A percentile compares a stretch with the other conserved stretches of the same genome.
Conservation (phyloP, 1,140 invertebrate species). For the Triops longicaudatus region DNA sequence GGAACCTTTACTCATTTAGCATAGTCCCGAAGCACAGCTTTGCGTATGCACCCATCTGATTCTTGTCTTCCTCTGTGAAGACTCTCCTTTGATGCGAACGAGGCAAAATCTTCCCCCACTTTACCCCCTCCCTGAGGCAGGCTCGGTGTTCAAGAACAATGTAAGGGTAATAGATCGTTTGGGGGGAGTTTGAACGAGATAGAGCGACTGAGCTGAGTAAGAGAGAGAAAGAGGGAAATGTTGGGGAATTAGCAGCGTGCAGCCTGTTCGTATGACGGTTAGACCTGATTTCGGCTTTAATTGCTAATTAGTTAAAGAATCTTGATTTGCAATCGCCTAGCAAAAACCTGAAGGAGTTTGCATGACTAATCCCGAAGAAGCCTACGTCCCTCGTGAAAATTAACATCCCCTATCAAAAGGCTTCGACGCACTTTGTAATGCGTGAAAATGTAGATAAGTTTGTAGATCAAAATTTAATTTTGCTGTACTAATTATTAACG, state of each 20-base stretch:
- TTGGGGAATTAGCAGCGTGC: background rate
- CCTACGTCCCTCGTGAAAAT: too few relatives aligned
- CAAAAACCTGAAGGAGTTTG: too few relatives aligned
- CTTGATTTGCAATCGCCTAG: too few relatives aligned
- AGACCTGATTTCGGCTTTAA: background rate
- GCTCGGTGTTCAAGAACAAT: slow-evolving; percentile 1
- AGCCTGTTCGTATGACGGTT: background rate
- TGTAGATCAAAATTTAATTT: too few relatives aligned
- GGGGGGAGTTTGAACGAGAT: background rate
- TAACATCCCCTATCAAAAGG: too few relatives aligned
- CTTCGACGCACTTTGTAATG: too few relatives aligned
- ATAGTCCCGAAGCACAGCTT: slow-evolving; percentile 11
- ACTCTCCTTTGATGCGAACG: background rate
- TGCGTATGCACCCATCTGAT: background rate
- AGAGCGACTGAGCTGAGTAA: too few relatives aligned
- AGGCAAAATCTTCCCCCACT: background rate
- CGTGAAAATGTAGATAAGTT: too few relatives aligned
- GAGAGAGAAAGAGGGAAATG: background rate
- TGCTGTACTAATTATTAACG: too few relatives aligned
- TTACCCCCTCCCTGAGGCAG: background rate
- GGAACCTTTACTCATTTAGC: slow-evolving; percentile 15
- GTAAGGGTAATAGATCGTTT: background rate
- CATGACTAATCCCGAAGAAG: too few relatives aligned
- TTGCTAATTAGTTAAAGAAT: too few relatives aligned
- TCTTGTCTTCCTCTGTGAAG: slow-evolving; percentile 2